A percentile compares a stretch with the other conserved stretches of the same genome.
Conservation (phyloP, 2,113 vertebrate species). For the Columbina picui region DNA sequence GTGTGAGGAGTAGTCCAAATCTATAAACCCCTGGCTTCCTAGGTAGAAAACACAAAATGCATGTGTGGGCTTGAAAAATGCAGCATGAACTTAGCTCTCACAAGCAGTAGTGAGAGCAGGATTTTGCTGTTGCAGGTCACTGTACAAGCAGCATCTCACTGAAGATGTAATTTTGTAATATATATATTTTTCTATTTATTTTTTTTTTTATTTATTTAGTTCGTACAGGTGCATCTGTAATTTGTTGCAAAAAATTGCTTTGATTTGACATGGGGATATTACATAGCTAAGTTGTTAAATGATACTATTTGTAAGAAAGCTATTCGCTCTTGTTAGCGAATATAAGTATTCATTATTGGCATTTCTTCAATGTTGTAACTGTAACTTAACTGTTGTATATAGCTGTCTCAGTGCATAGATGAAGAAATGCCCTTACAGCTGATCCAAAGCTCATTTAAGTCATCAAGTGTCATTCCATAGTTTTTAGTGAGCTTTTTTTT, state of each 20-base stretch:
- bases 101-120: neutral
- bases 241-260: neutral
- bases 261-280: neutral
- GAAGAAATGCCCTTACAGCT: conserved; percentile 39
- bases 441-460: conserved; percentile 27
- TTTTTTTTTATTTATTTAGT: neutral
- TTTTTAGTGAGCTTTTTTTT: neutral
- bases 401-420: neutral
- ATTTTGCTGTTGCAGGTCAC: neutral
- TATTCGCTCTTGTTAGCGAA: neutral
- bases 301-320: neutral
- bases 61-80: neutral
- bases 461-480: neutral
- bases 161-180: conserved; percentile 1
- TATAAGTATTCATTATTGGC: neutral
- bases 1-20: neutral
- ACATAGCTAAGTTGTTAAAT: neutral
- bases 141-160: neutral
- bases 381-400: neutral
- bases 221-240: neutral
- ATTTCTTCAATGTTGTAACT: conserved; percentile 11
- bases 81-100: neutral
- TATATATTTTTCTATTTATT: conserved; percentile 12
- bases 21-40: neutral
- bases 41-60: neutral